Conservation (phyloP, 2,888 invertebrate species). For the Patella pellucida region DNA sequence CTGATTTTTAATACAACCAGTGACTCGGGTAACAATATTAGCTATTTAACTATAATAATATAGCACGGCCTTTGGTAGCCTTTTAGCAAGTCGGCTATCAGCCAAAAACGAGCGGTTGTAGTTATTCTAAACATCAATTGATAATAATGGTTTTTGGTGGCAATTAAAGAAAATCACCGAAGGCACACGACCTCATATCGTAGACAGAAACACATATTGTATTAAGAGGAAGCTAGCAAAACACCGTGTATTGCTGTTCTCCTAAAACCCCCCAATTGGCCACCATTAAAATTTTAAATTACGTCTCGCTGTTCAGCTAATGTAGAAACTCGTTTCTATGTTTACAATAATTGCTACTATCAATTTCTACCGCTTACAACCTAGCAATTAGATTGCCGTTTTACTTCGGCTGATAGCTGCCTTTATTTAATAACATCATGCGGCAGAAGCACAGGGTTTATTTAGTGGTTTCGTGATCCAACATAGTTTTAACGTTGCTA, state of each 20-base stretch:
- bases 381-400: constrained; percentile 2
- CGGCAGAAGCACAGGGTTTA: too few species aligned
- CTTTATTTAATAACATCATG: background rate
- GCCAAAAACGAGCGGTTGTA: background rate
- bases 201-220: background rate
- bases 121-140: background rate
- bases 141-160: constrained; percentile 4
- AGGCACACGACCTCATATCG: background rate
- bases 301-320: constrained; percentile 6
- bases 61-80: constrained; percentile 2
- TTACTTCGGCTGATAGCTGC: background rate
- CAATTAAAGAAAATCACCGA: constrained; percentile 1
- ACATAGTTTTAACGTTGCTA: too few species aligned
- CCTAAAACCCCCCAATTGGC: constrained; percentile 3
- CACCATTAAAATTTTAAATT: background rate
- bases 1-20: background rate
- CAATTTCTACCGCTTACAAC: background rate
- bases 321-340: constrained; percentile 2
- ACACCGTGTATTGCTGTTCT: background rate
- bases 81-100: constrained; percentile 9
- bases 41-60: constrained; percentile 1
- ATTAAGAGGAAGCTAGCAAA: background rate
- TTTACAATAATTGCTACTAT: background rate
- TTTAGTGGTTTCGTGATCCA: too few species aligned
- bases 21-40: background rate